Evolutionary conservation across 2,888 invertebrate species (phyloP).

Genomic region (Osedax frankpressi): DNA sequence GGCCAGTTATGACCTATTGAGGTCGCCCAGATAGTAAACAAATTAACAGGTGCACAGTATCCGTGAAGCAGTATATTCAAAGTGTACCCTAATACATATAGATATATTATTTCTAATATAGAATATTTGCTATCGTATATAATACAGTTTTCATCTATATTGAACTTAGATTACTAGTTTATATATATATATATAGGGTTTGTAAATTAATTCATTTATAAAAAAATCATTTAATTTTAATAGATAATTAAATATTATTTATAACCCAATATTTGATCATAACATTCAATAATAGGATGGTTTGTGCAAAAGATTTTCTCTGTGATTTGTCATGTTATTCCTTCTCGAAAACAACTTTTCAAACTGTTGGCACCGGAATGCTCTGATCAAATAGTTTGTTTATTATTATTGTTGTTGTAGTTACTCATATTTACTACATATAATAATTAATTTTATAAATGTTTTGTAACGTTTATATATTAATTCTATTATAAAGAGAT

Average conservation of each 20-base stretch:
- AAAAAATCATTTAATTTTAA: not conserved
- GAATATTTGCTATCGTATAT: not conserved
- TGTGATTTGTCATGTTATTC: not conserved
- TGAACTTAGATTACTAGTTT: not conserved
- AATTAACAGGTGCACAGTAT: too few species aligned
- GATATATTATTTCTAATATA: not conserved
- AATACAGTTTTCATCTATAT: not conserved
- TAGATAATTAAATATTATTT: not conserved
- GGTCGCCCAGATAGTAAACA: too few species aligned
- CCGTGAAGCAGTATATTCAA: too few species aligned
- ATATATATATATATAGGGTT: not conserved
- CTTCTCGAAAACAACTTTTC: not conserved
- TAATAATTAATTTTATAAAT: too few species aligned
- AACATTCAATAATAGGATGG: not conserved
- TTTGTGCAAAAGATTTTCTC: not conserved
- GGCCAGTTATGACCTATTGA: too few species aligned
- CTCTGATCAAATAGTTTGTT: too few species aligned
- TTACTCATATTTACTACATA: too few species aligned
- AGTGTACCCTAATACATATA: too few species aligned
- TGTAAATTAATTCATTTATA: not conserved
- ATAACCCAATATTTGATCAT: not conserved
- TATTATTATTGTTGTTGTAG: too few species aligned
- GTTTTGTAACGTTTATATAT: too few species aligned
- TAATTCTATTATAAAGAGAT: too few species aligned
- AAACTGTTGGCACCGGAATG: not conserved